Evolutionary conservation across 2,113 vertebrate genomes (phyloP), one percentile per base, ranked within the genome.

Genomic region (Mastomys natalensis): DNA sequence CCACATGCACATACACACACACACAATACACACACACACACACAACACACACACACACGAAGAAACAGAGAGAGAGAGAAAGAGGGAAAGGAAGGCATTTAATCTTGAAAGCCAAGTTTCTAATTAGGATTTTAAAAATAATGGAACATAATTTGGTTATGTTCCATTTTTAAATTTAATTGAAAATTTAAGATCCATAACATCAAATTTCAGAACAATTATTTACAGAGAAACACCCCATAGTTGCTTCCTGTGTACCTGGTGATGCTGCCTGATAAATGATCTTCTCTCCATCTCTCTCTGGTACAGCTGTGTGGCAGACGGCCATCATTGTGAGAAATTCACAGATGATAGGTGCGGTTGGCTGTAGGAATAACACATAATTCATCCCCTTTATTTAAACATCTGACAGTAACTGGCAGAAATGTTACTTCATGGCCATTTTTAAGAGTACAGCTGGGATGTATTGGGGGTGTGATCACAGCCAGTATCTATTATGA

Each of bases 291-390:
- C 99, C 99, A 7, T 97, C 99, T 96, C 95, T 98, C 98, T 99
- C 99, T 3, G 99, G 99, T 66, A 99, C 99, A 37, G 99, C 99
- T 89, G 99, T 99, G 98, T 99, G 99, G 98, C 99, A 99, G 97
- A 99, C 99, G 34, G 99, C 99, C 99, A 99, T 99, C 99, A 99
- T 99, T 74, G 99, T 99, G 98, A 99, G 99, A 98, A 99, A 99
- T n/a, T 99, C 99, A 98, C 99, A 99, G 97, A 99, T 99, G 97
- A 99, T 97, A 91, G 99, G 98, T 95, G 99, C 99, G 72, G 99
- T 99, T 70, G 99, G 99, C 99, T 99, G 93, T 64, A 91, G 90
- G 81, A 94, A 90, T 16, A 97, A 93, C 60, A 91, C 43, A 80
- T 13, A 58, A 94, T 48, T 91, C 10, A 96, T 34, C 60, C 48